Base-by-base conservation (phyloP, 2,113 vertebrate genomes). In the Bucco capensis region DNA sequence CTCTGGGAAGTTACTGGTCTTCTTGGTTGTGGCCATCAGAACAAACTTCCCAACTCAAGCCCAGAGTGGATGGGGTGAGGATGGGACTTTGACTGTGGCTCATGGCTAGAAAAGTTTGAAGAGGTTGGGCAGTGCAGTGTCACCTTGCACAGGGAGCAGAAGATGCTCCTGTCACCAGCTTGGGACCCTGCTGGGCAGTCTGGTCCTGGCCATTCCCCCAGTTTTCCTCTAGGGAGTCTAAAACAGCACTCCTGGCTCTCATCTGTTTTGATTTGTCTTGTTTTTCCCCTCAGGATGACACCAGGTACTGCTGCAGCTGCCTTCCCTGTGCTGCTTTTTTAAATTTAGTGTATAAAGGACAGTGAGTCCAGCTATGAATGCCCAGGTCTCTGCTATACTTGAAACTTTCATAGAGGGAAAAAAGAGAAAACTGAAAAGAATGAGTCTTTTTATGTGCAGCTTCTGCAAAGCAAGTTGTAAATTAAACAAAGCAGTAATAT, bases 251-350 rank as follows among this genome's bases (percentile, higher is more conserved):
- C 51, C 17, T 61, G 76, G 69, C 83, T 91, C 90, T 97, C 92
- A 92, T 89, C 96, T 97, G 96, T 98, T 98, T 96, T 96, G 84
- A 66, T 88, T 95, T 84, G n/a, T 94, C 37, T 82, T 46, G 79
- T 83, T 93, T 64, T 95, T 92, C 62, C 64, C 90, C 53, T 93
- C 83, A 89, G 82, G 88, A 86, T 92, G 87, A 96, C 90, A 90
- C 82, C 94, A 95, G 97, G 97, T 97, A 97, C 97, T 97, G 93
- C 93, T 93, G 93, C 93, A 96, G 93, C 93, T 95, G 87, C 88
- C 95, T 90, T 93, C 82, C 83, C 91, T 82, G 47, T 94, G 94
- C 93, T 95, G 94, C 93, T 95, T 96, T 93, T 94, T 88, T 7
- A 71, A 95, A 89, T 90, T 72, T 94, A 86, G 88, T 90, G 74